phyloP scores from a whole-genome alignment of 2,888 invertebrate genomes.

The Bombyx huttoni region DNA sequence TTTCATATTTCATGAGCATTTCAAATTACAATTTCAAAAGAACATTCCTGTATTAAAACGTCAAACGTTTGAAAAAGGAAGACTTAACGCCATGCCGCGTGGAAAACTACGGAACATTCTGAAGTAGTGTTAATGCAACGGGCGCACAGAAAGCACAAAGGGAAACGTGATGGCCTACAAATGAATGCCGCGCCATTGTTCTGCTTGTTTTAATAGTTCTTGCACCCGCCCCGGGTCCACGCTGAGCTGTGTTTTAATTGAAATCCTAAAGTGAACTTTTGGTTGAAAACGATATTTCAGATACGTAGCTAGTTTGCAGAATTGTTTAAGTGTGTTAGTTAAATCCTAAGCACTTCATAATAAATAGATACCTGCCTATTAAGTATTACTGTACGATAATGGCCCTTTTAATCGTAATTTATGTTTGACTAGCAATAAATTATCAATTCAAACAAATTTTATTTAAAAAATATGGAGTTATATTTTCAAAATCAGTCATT shows the following conservation, averaged over 20 bases:
- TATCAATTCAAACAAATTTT: no score
- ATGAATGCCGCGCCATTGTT: slow-evolving; percentile 27
- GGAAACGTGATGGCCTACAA: slow-evolving; percentile 35
- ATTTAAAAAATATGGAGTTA: no score
- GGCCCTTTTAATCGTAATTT: no score
- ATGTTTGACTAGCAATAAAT: no score
- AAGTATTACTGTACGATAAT: no score
- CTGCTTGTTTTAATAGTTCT: slow-evolving; percentile 22
- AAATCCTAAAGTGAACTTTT: not conserved
- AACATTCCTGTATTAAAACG: not conserved
- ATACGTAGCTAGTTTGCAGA: not conserved
- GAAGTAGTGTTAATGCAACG: slow-evolving; percentile 5
- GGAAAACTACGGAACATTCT: not conserved
- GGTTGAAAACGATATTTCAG: not conserved
- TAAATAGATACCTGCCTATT: no score
- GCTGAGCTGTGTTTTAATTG: not conserved
- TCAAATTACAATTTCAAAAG: not conserved
- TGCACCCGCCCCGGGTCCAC: slow-evolving; percentile 2
- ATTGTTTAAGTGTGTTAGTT: no score
- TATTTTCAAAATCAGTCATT: no score
- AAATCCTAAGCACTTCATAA: no score
- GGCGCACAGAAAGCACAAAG: slow-evolving; percentile 22
- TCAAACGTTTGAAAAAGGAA: not conserved
- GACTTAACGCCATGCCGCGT: not conserved
- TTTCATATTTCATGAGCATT: no score